These are phyloP conservation scores for Thymelicus lineola DNA, from an alignment of 2,888 invertebrate species.

Conservation along the genomic window DNA sequence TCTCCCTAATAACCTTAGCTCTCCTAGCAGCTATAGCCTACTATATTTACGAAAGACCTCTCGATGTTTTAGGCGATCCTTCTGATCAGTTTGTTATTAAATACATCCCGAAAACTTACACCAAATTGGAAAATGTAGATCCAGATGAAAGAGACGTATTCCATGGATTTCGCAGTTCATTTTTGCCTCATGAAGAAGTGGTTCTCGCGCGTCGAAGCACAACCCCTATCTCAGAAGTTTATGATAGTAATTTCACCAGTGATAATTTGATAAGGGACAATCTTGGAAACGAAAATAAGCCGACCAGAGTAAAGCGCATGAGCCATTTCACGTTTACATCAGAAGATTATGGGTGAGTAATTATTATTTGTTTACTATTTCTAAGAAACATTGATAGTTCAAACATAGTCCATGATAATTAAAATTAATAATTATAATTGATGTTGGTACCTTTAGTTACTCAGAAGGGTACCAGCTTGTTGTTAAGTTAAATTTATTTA, in stretches of 20 bases:
- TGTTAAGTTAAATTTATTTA: too few species aligned
- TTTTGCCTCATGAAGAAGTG: constrained; percentile 83
- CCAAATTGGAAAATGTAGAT: constrained; percentile 69
- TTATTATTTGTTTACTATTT: neutral
- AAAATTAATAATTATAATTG: too few species aligned
- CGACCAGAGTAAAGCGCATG: constrained; percentile 68
- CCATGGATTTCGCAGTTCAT: constrained; percentile 87
- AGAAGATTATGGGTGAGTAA: constrained; percentile 65
- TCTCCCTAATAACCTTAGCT: constrained; percentile 54
- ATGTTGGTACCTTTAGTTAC: neutral
- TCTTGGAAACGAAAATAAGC: constrained; percentile 48
- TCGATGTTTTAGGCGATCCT: constrained; percentile 63
- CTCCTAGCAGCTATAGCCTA: constrained; percentile 55
- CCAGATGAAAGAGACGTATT: constrained; percentile 86
- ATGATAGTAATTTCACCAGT: constrained; percentile 63
- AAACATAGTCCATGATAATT: neutral
- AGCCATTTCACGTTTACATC: constrained; percentile 62
- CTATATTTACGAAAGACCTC: constrained; percentile 57
- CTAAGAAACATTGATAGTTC: neutral
- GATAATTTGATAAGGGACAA: constrained; percentile 64
- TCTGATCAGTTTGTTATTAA: constrained; percentile 68
- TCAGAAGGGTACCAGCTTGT: neutral
- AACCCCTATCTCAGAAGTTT: constrained; percentile 51
- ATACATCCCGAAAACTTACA: constrained; percentile 69
- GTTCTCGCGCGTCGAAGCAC: constrained; percentile 64